Conservation (phyloP, 92 coral and sea anemone genomes). For the Bergia sp. region DNA sequence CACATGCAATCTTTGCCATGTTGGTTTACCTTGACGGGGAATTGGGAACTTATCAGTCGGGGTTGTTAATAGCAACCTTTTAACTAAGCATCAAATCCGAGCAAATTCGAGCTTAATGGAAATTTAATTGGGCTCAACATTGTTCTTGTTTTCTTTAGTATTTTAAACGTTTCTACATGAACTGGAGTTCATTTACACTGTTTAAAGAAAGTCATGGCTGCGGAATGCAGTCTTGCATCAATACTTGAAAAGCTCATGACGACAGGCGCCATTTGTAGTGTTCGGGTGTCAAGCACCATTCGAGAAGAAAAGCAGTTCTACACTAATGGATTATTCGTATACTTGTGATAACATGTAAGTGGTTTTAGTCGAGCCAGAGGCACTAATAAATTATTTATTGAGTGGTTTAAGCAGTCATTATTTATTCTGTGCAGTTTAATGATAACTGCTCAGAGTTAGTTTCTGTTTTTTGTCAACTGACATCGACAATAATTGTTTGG, state of each 20-base stretch:
- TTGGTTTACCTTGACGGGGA: constrained; percentile 23
- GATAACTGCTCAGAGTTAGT: background rate
- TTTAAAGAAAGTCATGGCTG: background rate
- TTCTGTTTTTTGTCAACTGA: constrained; percentile 49
- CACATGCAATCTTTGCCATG: constrained; percentile 13
- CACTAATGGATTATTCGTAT: constrained; percentile 20
- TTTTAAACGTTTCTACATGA: constrained; percentile 75
- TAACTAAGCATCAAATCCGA: constrained; percentile 89
- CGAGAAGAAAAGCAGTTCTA: constrained; percentile 26
- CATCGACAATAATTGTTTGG: constrained; percentile 20
- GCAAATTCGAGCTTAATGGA: constrained; percentile 96
- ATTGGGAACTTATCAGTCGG: constrained; percentile 68
- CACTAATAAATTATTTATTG: constrained; percentile 67
- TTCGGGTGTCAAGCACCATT: constrained; percentile 39
- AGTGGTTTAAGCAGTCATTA: constrained; percentile 22
- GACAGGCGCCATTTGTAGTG: constrained; percentile 23
- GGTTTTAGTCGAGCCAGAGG: constrained; percentile 74
- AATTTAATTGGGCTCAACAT: constrained; percentile 98
- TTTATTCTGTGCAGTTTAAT: constrained; percentile 14
- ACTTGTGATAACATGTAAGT: constrained; percentile 38
- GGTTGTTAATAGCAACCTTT: constrained; percentile 98
- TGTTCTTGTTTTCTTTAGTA: constrained; percentile 70
- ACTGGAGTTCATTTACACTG: constrained; percentile 25
- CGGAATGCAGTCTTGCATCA: constrained; percentile 24
- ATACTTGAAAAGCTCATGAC: constrained; percentile 7